A percentile compares a stretch with the other conserved stretches of the same genome.
Conservation (phyloP, 1,140 invertebrate genomes). For the Philopotamus ludificatus region DNA sequence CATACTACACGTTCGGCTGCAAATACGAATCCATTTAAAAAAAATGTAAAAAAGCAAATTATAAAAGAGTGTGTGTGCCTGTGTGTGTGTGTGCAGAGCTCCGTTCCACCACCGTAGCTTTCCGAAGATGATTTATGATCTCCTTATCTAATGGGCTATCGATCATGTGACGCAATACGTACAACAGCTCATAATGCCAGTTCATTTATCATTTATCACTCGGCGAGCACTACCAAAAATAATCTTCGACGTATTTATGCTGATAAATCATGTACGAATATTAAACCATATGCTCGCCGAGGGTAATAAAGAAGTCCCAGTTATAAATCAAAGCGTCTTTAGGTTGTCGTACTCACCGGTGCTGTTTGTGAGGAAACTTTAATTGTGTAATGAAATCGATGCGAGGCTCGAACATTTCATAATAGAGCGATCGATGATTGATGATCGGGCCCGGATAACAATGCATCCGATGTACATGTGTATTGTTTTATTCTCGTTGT, state of each 20-base stretch:
- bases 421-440: no score
- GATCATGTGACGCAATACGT: conserved; percentile 32
- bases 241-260: conserved; percentile 28
- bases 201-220: conserved; percentile 42
- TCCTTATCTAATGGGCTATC: conserved; percentile 26
- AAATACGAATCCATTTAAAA: no score
- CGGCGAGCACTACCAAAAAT: conserved; percentile 27
- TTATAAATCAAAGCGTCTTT: conserved; percentile 18
- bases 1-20: no score
- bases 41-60: no score
- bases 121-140: conserved; percentile 34
- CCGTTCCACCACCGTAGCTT: no score
- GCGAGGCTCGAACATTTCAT: no score
- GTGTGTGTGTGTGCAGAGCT: neutral
- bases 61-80: neutral
- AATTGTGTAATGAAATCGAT: neutral
- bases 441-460: no score
- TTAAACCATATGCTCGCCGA: conserved; percentile 35
- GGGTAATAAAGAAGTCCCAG: conserved; percentile 35
- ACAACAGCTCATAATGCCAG: conserved; percentile 35
- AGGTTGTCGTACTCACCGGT: neutral
- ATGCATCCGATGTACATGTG: no score
- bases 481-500: no score
- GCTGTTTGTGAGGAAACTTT: neutral
- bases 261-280: conserved; percentile 42